Evolutionary conservation across 2,888 invertebrate species (phyloP), one percentile per base, ranked within the genome.

Genomic region (Eristalis arbustorum): DNA sequence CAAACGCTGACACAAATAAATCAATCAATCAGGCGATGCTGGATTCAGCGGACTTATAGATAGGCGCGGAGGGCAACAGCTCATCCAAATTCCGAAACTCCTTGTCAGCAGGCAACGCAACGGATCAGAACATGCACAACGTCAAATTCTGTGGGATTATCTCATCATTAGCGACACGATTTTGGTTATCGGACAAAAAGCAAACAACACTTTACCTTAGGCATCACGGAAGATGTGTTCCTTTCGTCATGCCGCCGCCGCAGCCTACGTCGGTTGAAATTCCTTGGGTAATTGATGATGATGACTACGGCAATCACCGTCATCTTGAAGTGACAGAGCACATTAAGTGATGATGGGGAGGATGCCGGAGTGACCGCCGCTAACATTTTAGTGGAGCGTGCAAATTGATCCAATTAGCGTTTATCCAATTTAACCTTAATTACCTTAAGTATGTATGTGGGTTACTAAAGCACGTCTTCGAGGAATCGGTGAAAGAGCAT

Each of bases 251-350:
- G n/a, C 18, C 49, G 3, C 49, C 40, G 49, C 3, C 6, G 31
- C 31, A 4, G 31, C 31, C 31, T 4, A 8, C 31, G 6, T 1
- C 31, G 31, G 10, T 57, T 34, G n/a, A 37, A 69, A 69, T 42
- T 42, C 40, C n/a, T 71, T 13, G 18, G 59, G 40, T 71, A 71
- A 71, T 71, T 71, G 61, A 71, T 71, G 71, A 71, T 71, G 71
- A 71, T 71, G 49, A 49, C 18, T 40, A 71, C 18, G 18, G 18
- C 28, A n/a, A 61, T 61, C 40, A 61, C 40, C 71, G 13, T 61
- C 37, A 61, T 42, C 34, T 40, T 71, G 23, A 18, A 61, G 13
- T 71, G 71, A 71, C 71, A 40, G 18, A 25, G 40, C 71, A 61
- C 23, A 34, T 69, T 42, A 69, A 37, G 57, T 59, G 69, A 25